Conservation (phyloP, 2,113 vertebrate genomes). For the Apteryx mantelli region DNA sequence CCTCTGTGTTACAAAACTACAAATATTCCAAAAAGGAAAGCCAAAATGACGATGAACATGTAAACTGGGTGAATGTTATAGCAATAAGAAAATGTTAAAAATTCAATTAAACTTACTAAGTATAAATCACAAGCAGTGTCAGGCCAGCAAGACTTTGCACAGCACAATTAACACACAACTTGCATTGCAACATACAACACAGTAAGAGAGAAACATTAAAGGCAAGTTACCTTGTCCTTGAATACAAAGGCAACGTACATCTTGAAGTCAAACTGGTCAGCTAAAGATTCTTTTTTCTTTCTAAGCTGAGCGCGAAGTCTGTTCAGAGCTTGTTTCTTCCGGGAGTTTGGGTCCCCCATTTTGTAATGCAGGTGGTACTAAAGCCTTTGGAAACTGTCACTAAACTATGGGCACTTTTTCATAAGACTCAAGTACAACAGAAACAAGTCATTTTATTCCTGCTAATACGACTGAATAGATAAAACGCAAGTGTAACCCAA, state of each 20-base stretch:
- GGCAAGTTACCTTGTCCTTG: conserved; percentile 94
- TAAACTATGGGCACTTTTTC: conserved; percentile 84
- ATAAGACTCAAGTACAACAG: conserved; percentile 86
- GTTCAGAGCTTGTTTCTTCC: conserved; percentile 99
- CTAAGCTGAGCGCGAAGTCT: conserved; percentile 99
- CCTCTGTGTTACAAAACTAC: neutral
- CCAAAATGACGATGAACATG: neutral
- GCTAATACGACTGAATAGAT: conserved; percentile 76
- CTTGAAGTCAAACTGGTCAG: conserved; percentile 99
- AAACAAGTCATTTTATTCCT: conserved; percentile 84
- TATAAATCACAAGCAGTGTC: neutral
- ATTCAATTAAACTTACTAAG: neutral
- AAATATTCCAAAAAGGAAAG: fast-evolving
- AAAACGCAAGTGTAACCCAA: conserved; percentile 76
- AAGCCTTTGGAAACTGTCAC: conserved; percentile 82
- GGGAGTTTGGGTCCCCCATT: conserved; percentile 99
- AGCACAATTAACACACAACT: neutral
- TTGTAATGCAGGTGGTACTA: conserved; percentile 86
- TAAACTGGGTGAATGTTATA: neutral
- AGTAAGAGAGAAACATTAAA: neutral
- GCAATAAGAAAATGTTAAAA: neutral
- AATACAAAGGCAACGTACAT: conserved; percentile 99
- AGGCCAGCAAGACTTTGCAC: neutral
- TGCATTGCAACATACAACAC: neutral
- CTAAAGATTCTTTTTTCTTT: conserved; percentile 99